These are phyloP conservation scores for Ormyrus rosae DNA, from an alignment of 2,888 invertebrate species.

Conservation along the genomic window DNA sequence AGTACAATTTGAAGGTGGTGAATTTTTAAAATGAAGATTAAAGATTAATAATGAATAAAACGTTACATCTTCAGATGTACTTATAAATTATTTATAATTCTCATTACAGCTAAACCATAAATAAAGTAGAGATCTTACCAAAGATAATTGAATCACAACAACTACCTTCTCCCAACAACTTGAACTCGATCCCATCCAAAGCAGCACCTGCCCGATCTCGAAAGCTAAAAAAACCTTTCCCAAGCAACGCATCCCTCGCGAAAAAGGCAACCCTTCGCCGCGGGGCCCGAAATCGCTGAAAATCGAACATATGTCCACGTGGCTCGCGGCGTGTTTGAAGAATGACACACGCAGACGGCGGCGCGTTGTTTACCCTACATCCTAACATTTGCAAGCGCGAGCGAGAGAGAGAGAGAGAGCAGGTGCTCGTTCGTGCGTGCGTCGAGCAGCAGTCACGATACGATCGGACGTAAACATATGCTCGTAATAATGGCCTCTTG, in stretches of 20 bases:
- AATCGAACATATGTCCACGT: slow-evolving; percentile 6
- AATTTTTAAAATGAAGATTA: no score
- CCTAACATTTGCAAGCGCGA: slow-evolving; percentile 58
- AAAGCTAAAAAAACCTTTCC: background rate
- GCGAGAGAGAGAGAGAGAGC: slow-evolving; percentile 47
- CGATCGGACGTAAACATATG: slow-evolving; percentile 73
- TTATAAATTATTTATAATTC: no score
- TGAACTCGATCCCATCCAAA: no score
- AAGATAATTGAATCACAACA: no score
- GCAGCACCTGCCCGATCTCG: no score
- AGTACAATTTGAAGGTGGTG: no score
- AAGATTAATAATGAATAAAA: no score
- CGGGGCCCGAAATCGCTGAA: slow-evolving; percentile 1
- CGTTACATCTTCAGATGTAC: no score
- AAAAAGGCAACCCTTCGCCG: background rate
- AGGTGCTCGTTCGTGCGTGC: slow-evolving; percentile 19
- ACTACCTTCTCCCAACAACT: no score
- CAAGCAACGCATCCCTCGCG: no score
- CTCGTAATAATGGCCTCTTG: slow-evolving; percentile 74
- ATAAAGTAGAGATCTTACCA: no score
- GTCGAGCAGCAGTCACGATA: slow-evolving; percentile 65
- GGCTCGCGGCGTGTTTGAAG: slow-evolving; percentile 1
- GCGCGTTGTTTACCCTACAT: slow-evolving; percentile 51
- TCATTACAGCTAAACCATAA: no score
- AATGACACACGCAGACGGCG: slow-evolving; percentile 32